Percentiles rank a stretch among this genome's conserved stretches.
Evolutionary conservation across 2,888 invertebrate species (phyloP).

Genomic region (Liopterus haemorrhoidalis): DNA sequence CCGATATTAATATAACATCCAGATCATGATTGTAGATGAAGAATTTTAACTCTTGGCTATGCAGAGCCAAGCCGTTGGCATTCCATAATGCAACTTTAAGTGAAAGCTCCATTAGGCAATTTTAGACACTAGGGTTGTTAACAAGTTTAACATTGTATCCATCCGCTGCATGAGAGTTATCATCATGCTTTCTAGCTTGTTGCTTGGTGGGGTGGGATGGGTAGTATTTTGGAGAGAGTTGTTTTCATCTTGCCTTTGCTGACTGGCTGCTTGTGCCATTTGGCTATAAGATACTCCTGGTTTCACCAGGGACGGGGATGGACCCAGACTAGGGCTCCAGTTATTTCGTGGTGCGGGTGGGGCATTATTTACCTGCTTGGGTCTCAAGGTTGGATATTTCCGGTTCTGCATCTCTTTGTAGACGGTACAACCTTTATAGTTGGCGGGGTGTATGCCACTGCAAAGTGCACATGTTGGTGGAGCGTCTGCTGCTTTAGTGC

Average conservation of each 20-base stretch:
- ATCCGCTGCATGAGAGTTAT: constrained; percentile 9
- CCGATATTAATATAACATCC: constrained; percentile 3
- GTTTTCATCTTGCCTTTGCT: no score
- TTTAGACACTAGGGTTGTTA: constrained; percentile 12
- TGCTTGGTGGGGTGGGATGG: background rate
- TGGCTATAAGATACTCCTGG: no score
- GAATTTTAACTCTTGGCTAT: constrained; percentile 12
- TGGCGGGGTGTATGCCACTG: constrained; percentile 20
- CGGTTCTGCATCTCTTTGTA: constrained; percentile 20
- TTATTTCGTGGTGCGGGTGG: no score
- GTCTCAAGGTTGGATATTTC: constrained; percentile 4
- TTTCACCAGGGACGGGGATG: no score
- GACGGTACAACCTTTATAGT: constrained; percentile 22
- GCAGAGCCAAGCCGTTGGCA: constrained; percentile 11
- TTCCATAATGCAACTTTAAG: constrained; percentile 13
- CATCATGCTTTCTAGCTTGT: background rate
- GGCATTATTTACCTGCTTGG: no score
- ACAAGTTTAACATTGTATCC: constrained; percentile 11
- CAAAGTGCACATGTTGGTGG: constrained; percentile 24
- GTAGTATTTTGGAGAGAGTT: background rate
- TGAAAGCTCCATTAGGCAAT: constrained; percentile 8
- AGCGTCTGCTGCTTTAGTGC: constrained; percentile 18
- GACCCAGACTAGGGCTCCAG: no score
- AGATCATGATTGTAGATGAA: constrained; percentile 5
- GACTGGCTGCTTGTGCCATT: no score